These are phyloP conservation scores for Eupithecia inturbata DNA, from an alignment of 2,888 invertebrate species.

Conservation along the genomic window DNA sequence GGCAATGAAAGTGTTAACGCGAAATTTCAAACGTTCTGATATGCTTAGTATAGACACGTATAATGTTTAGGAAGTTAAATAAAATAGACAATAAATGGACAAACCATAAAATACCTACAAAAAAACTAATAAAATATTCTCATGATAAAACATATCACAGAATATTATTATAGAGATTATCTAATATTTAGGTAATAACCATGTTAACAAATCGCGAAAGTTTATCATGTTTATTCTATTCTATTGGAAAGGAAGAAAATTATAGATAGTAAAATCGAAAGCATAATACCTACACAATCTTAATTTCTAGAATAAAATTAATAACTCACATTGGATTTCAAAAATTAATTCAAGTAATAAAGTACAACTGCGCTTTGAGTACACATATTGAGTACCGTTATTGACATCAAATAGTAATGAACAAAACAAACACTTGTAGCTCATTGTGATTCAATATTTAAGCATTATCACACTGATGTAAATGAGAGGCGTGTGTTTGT, in stretches of 20 bases:
- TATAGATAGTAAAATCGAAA: neutral
- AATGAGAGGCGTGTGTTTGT: slow-evolving; percentile 34
- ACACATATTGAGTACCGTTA: slow-evolving; percentile 22
- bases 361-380: slow-evolving; percentile 8
- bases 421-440: slow-evolving; percentile 36
- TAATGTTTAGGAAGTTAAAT: neutral
- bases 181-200: neutral
- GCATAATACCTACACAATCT: neutral
- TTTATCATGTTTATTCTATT: neutral
- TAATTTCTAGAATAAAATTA: slow-evolving; percentile 6
- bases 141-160: neutral
- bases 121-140: neutral
- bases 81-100: no score
- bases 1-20: neutral
- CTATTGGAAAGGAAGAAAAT: slow-evolving; percentile 8
- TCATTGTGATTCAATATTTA: slow-evolving; percentile 55
- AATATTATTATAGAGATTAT: neutral
- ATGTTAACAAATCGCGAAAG: neutral
- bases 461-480: slow-evolving; percentile 58
- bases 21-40: neutral
- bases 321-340: neutral
- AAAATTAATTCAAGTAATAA: slow-evolving; percentile 1
- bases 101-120: neutral
- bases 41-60: neutral
- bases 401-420: slow-evolving; percentile 29